Evolutionary conservation across 2,113 vertebrate genomes (phyloP), one percentile per base, ranked within the genome.

Genomic region (Corythoichthys intestinalis): DNA sequence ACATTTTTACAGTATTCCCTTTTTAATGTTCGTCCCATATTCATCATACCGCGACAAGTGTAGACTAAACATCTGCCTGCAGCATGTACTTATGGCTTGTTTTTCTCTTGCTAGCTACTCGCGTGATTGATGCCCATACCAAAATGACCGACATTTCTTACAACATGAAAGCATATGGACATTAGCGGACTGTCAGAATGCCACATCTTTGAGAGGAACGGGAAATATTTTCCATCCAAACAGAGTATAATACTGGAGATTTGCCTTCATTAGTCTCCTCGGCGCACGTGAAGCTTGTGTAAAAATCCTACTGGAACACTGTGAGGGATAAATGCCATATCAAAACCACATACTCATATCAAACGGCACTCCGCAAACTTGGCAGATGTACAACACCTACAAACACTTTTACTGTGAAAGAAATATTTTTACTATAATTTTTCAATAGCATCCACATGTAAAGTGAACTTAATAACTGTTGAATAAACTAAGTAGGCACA

Each of bases 51-150:
- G 60, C 50, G 60, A 80, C 50, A 73, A 64, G 44, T 14, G 49
- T 35, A 79, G 78, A 84, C 78, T 76, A 81, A 85, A 83, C 78
- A 79, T 78, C 63, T 78, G 71, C 46, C 63, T 76, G 61, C 57
- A 81, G 34, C 68, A 61, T 76, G 64, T 71, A 79, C 54, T 81
- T 67, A 74, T n/a, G 46, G 57, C 49, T 59, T 10, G 15, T 65
- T 72, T 76, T 70, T 57, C 66, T 50, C 47, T 60, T 54, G 39
- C 60, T 73, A 28, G 56, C 71, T 74, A 44, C 37, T 73, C 49
- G 54, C 12, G 12, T 65, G 38, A 67, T 83, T 80, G 74, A 73
- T 77, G 28, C 47, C 46, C 66, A 75, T n/a, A 12, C 34, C 69
- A 66, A 70, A 71, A 74, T 72, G 57, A 67, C 12, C 39, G 37